Base-by-base conservation (phyloP, 92 coral and sea anemone species). In the Actinernus sp. region DNA sequence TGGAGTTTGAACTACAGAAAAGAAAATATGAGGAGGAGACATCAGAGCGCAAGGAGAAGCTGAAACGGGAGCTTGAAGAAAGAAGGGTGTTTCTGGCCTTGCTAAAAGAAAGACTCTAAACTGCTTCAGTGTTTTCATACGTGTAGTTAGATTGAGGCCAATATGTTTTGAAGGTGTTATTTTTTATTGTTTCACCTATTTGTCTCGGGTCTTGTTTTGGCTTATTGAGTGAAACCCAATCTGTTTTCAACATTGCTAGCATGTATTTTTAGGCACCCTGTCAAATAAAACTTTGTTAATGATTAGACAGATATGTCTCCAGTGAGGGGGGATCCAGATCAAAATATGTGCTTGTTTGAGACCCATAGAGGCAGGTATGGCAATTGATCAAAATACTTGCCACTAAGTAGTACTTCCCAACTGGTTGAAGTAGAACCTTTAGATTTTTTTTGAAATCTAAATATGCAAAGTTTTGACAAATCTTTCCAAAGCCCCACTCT, bases 401-500 rank as follows among this genome's bases (percentile, higher is more conserved):
- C 40, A 79, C 87, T 30, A 79, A 49, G 40, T 66, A 86, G 45
- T 86, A 86, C 48, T 79, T 86, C 23, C 87, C 92, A 0, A 86
- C 53, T 12, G 92, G 84, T 55, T 86, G 92, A 24, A 86, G 87
- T 7, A 86, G 63, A 31, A n/a, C n/a, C n/a, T n/a, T n/a, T n/a
- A n/a, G n/a, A n/a, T n/a, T n/a, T n/a, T n/a, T n/a, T n/a, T n/a
- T 78, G 40, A 79, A 85, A 65, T 85, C 86, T 17, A 85, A 66
- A 68, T 27, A 86, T 0, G 92, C 92, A 68, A 80, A 72, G 12
- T 63, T 2, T 48, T 79, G 79, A 14, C 40, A 65, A 14, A 86
- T 79, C 40, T 86, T 86, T 7, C 93, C 88, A 74, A 87, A 87
- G 31, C 88, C 85, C 93, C 93, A 87, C 56, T 80, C n/a, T n/a